Evolutionary conservation across 2,888 invertebrate species (phyloP).

Genomic region (Agonopterix arenella): DNA sequence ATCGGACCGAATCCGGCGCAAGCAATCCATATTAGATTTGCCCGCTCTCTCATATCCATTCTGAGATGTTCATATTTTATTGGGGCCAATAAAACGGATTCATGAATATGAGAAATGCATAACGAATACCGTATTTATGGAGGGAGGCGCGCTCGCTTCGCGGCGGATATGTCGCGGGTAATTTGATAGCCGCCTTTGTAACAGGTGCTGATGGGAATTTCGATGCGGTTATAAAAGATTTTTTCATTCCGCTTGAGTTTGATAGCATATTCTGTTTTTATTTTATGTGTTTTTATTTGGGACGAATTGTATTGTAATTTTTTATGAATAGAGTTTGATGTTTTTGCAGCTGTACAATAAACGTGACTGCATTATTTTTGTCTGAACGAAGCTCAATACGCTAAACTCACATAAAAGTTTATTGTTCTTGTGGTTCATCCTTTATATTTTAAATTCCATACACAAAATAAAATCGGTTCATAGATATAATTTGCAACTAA

Average conservation of each 20-base stretch:
- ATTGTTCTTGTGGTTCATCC: too few relatives aligned
- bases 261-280: conserved; percentile 51
- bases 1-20: conserved; percentile 68
- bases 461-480: too few relatives aligned
- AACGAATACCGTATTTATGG: conserved; percentile 77
- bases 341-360: background rate
- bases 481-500: too few relatives aligned
- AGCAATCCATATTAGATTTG: conserved; percentile 76
- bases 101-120: conserved; percentile 78
- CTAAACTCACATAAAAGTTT: too few relatives aligned
- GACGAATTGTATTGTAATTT: conserved; percentile 22
- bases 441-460: too few relatives aligned
- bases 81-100: conserved; percentile 78
- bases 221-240: conserved; percentile 62
- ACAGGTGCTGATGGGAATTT: conserved; percentile 74
- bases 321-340: conserved; percentile 11
- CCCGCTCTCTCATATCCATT: conserved; percentile 75
- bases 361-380: too few relatives aligned
- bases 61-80: conserved; percentile 79
- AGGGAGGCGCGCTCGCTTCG: conserved; percentile 59
- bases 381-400: too few relatives aligned
- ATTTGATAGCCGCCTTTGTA: conserved; percentile 75
- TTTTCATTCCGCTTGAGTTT: conserved; percentile 53
- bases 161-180: conserved; percentile 70
- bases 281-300: conserved; percentile 30